Evolutionary conservation across 2,888 invertebrate genomes (phyloP), one percentile per base, ranked within the genome.

Genomic region (Deilephila elpenor): DNA sequence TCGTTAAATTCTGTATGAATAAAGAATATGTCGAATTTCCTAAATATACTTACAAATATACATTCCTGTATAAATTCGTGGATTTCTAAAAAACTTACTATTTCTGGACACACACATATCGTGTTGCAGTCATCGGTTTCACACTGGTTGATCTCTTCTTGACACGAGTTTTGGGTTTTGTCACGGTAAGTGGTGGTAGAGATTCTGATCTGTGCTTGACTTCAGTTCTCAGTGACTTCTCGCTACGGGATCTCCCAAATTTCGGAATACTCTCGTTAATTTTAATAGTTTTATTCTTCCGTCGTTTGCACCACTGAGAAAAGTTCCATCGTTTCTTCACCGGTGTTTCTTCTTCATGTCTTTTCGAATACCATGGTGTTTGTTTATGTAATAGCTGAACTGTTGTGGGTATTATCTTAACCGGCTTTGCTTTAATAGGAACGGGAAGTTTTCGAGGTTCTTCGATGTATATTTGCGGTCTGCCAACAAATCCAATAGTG

Each of bases 401-500:
- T 60, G 77, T 77, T 19, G 75, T 76, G 17, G 74, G 72, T 62
- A 75, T 44, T 77, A 75, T 59, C 77, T 80, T 78, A 81, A 82
- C 6, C 78, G 44, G 79, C 3, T 79, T 79, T 72, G 87, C 78
- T 25, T 79, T 78, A 70, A 88, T 73, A 3, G 88, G 84, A 4
- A 84, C 73, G 19, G 84, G 77, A 5, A 86, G 75, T 14, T 75
- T 78, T 14, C 72, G 80, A 67, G 84, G 82, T 44, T 85, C 79
- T 71, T 84, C 84, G 71, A 86, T 73, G 73, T 75, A 78, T 3
- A 85, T 75, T 71, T 75, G 78, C 3, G 87, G 86, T 77, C 89
- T 90, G 84, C 32, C 72, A 82, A 79, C 60, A 77, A 74, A 74
- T 62, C 62, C 64, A 61, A 74, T 44, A 70, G 59, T 75, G 20